Percentiles rank a stretch among this genome's conserved stretches.
Evolutionary conservation across 2,113 vertebrate genomes (phyloP).

Genomic region (Sinocyclocheilus anophthalmus): DNA sequence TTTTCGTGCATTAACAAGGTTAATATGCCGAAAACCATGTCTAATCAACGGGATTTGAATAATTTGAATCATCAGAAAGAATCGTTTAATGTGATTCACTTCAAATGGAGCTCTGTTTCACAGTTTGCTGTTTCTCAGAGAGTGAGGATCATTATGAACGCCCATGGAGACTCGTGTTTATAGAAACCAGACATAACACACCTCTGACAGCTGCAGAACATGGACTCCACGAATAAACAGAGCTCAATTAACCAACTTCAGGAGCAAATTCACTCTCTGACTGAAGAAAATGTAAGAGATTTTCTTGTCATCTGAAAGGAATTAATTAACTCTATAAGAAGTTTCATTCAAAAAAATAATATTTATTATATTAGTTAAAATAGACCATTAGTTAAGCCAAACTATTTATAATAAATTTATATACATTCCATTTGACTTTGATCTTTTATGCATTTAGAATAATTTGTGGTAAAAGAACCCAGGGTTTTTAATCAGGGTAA

Average conservation of each 20-base stretch:
- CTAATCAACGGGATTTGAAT: not conserved
- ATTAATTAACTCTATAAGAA: not conserved
- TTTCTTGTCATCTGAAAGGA: not conserved
- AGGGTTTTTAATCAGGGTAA: not conserved
- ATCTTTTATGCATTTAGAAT: not conserved
- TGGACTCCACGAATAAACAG: slow-evolving; percentile 49
- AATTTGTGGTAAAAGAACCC: not conserved
- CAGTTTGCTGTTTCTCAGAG: not conserved
- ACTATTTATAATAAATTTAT: too few species aligned
- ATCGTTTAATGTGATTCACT: not conserved
- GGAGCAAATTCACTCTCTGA: slow-evolving; percentile 56
- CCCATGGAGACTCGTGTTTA: slow-evolving; percentile 48
- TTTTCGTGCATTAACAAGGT: not conserved
- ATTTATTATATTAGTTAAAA: too few species aligned
- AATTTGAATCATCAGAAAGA: not conserved
- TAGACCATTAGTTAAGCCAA: too few species aligned
- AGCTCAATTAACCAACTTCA: slow-evolving; percentile 42
- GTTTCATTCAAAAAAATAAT: too few species aligned
- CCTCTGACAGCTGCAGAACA: slow-evolving; percentile 44
- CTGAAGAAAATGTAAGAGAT: slow-evolving; percentile 61
- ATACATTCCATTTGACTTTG: too few species aligned
- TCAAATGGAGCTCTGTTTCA: not conserved
- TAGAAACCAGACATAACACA: slow-evolving; percentile 33
- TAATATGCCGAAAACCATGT: not conserved
- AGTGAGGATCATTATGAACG: not conserved